These are phyloP conservation scores for Zophobas atratus DNA, from an alignment of 1,140 invertebrate species.

Conservation along the genomic window DNA sequence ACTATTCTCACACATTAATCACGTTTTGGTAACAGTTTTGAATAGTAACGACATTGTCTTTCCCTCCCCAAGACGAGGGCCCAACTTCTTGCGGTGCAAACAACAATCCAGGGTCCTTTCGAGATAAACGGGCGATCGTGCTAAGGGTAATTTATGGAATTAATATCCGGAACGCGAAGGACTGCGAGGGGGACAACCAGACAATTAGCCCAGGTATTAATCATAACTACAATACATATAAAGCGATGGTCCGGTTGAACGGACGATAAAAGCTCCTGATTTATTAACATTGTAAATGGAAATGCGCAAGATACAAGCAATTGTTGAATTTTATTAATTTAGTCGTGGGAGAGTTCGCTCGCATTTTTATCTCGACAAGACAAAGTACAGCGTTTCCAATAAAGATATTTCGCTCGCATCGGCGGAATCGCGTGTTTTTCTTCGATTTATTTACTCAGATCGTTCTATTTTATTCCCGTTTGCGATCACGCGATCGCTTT, in stretches of 20 bases:
- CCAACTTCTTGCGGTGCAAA: constrained; percentile 16
- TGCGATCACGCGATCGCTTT: constrained; percentile 29
- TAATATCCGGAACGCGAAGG: constrained; percentile 54
- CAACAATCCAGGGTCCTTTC: background rate
- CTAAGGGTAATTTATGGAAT: constrained; percentile 55
- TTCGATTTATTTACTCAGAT: constrained; percentile 18
- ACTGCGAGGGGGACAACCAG: constrained; percentile 7
- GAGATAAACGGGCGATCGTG: constrained; percentile 45
- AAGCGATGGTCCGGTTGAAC: constrained; percentile 19
- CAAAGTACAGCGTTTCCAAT: background rate
- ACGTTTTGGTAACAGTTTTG: constrained; percentile 24
- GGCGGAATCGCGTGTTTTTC: constrained; percentile 7
- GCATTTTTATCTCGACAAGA: background rate
- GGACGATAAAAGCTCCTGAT: constrained; percentile 27
- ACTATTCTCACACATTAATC: constrained; percentile 43
- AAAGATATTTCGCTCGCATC: constrained; percentile 17
- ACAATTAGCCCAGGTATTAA: constrained; percentile 51
- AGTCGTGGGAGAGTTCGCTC: background rate
- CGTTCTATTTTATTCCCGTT: constrained; percentile 1
- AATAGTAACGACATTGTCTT: constrained; percentile 27
- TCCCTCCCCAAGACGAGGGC: background rate
- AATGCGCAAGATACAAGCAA: background rate
- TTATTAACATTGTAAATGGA: constrained; percentile 21
- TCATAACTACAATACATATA: constrained; percentile 43
- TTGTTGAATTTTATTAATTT: constrained; percentile 26